Evolutionary conservation across 2,888 invertebrate species (phyloP), one percentile per base, ranked within the genome.

Genomic region (Laspeyria flexula): DNA sequence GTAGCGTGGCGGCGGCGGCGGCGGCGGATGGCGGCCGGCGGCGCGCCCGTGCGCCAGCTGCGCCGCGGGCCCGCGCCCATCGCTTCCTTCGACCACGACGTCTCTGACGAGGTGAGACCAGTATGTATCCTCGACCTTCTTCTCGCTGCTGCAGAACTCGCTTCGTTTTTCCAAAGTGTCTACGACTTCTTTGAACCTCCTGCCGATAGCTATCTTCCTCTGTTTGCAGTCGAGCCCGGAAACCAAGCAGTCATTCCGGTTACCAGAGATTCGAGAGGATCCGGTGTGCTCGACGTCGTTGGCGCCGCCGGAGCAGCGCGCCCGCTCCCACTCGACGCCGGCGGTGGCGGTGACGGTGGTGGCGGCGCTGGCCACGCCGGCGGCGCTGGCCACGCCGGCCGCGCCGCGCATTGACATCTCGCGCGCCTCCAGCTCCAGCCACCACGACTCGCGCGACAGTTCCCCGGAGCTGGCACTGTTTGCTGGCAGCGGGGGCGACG

Each of bases 1-100:
- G 44, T 59, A 54, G 45, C 45, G 41, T 42, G 31, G 53, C 56
- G 54, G 54, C 47, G 57, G 42, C 43, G 48, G 58, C 41, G 43
- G 54, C 55, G 60, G 55, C 60, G 49, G 65, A 79, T 80, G 77
- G 79, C 77, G 69, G 72, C 67, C 59, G 60, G 77, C 73, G 79
- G 79, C 73, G 82, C 67, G 69, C 67, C 79, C 67, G 78, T 66
- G 81, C 83, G 86, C 66, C 96, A 96, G 93, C 94, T 95, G 93
- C 96, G 96, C 88, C 96, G 96, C 93, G 97, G 97, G 83, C 97
- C 97, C 83, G 98, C 98, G 79, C 98, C 98, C 82, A 96, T 98
- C 89, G 98, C 98, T 84, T 98, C 97, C 77, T 97, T 98, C 92
- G 98, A 98, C 94, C 90, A 90, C 88, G 97, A 97, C 93, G 94